phyloP scores from a whole-genome alignment of 2,888 invertebrate genomes.

The Cordilura impudica region DNA sequence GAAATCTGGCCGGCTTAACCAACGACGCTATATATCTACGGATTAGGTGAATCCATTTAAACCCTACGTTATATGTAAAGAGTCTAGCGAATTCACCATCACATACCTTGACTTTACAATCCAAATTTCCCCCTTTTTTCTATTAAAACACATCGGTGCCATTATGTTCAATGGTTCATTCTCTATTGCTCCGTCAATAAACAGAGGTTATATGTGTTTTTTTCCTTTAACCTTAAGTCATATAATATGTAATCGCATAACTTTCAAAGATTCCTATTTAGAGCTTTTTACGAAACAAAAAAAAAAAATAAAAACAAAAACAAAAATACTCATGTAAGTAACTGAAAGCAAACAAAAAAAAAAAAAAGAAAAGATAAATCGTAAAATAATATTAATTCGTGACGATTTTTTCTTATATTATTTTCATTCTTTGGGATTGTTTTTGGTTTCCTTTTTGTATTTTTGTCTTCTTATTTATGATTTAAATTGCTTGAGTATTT shows the following conservation, averaged over 20 bases:
- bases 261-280: conserved; percentile 6
- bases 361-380: conserved; percentile 51
- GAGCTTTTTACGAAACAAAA: not conserved
- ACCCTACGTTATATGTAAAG: no score
- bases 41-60: no score
- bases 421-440: not conserved
- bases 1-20: no score
- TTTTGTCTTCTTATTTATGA: conserved; percentile 48
- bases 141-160: no score
- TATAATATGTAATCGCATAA: conserved; percentile 39
- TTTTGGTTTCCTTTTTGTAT: conserved; percentile 25
- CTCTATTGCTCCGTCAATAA: conserved; percentile 20
- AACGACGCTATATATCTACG: no score
- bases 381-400: conserved; percentile 58
- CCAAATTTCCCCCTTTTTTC: no score
- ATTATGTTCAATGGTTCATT: not conserved
- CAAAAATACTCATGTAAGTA: conserved; percentile 34
- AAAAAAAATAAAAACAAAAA: not conserved
- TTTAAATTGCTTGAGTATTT: conserved; percentile 51
- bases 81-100: no score
- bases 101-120: no score
- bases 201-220: conserved; percentile 1
- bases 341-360: no score
- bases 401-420: conserved; percentile 35
- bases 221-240: conserved; percentile 15